Percentiles rank a stretch among this genome's conserved stretches.
Conservation (phyloP, 2,797 vertebrate species). For the Sebastes minor region DNA sequence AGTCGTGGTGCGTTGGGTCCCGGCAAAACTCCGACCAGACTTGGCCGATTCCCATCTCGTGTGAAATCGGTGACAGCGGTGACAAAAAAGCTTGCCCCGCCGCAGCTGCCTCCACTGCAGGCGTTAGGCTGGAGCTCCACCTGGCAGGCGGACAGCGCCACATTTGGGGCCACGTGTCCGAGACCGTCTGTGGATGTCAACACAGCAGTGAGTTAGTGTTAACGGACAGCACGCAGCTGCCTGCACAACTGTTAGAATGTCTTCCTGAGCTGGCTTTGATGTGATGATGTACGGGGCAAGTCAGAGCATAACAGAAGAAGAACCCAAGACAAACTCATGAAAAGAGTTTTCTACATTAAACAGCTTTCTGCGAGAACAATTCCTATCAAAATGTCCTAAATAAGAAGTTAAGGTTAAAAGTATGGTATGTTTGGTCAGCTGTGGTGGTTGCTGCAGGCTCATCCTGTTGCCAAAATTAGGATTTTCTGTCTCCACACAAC, state of each 20-base stretch:
- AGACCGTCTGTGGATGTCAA: slow-evolving; percentile 71
- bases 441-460: background rate
- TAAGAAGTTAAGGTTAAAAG: background rate
- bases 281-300: slow-evolving; percentile 6
- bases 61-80: slow-evolving; percentile 84
- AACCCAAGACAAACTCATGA: background rate
- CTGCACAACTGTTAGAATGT: slow-evolving; percentile 18
- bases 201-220: slow-evolving; percentile 18
- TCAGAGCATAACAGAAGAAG: background rate
- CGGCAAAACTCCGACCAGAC: slow-evolving; percentile 60
- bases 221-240: slow-evolving; percentile 46
- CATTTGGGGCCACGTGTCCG: slow-evolving; percentile 61
- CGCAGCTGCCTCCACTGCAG: slow-evolving; percentile 75
- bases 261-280: slow-evolving; percentile 28
- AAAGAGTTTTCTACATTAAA: background rate
- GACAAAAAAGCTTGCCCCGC: slow-evolving; percentile 65
- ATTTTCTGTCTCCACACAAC: background rate
- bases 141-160: slow-evolving; percentile 82
- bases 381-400: background rate
- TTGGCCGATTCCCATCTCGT: slow-evolving; percentile 74
- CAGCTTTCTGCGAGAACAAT: background rate
- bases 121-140: slow-evolving; percentile 66
- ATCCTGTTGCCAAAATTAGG: background rate
- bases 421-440: background rate
- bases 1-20: slow-evolving; percentile 55